Evolutionary conservation across 2,888 invertebrate species (phyloP).

Genomic region (Acleris literana): DNA sequence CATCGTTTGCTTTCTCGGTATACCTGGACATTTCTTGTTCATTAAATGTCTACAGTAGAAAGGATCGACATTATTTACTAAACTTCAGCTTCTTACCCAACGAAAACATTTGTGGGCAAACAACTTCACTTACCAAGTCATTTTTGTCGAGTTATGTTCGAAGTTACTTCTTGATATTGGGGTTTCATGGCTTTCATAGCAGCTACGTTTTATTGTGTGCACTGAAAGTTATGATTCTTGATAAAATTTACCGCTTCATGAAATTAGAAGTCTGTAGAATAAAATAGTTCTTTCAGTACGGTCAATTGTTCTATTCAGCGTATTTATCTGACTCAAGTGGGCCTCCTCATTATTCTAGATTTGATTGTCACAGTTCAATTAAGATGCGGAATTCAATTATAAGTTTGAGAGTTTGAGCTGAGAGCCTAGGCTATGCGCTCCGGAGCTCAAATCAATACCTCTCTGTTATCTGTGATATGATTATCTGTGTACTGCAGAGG

Average conservation of each 20-base stretch:
- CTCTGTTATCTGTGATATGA: conserved; percentile 49
- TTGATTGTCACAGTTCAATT: conserved; percentile 71
- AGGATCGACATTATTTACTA: conserved; percentile 31
- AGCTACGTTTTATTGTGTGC: conserved; percentile 2
- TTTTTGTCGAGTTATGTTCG: conserved; percentile 34
- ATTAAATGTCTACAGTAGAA: conserved; percentile 14
- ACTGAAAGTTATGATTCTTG: not conserved
- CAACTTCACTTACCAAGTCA: conserved; percentile 33
- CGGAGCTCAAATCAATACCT: conserved; percentile 59
- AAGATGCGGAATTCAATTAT: conserved; percentile 69
- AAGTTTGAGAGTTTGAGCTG: conserved; percentile 60
- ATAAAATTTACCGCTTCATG: not conserved
- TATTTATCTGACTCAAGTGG: conserved; percentile 10
- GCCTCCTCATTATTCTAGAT: conserved; percentile 60
- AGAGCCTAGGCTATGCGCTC: conserved; percentile 56
- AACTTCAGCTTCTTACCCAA: conserved; percentile 14
- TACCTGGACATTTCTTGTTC: conserved; percentile 32
- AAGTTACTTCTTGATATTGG: conserved; percentile 27
- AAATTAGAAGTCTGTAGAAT: not conserved
- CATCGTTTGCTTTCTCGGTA: conserved; percentile 6
- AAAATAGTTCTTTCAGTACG: not conserved
- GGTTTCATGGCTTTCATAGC: conserved; percentile 4
- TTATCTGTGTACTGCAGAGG: conserved; percentile 43
- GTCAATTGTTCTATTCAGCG: conserved; percentile 10
- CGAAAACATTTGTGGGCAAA: conserved; percentile 21